These are phyloP conservation scores for Ctenopoma multispine DNA, from an alignment of 2,797 vertebrate genomes.

Conservation along the genomic window DNA sequence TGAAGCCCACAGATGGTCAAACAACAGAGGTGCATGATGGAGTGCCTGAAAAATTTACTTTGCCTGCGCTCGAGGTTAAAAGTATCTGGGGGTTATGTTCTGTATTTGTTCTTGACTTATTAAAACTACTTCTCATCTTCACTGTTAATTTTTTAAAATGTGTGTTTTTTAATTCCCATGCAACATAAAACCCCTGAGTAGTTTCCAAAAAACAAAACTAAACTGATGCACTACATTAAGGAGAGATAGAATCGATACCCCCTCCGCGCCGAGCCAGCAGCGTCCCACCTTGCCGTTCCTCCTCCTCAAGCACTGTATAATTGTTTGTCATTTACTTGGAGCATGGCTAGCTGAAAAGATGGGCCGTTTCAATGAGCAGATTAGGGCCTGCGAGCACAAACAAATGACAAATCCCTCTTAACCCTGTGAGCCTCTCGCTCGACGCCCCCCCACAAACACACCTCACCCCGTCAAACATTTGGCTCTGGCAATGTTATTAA, in stretches of 20 bases:
- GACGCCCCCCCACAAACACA: slow-evolving; percentile 70
- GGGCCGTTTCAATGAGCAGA: slow-evolving; percentile 94
- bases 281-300: slow-evolving; percentile 70
- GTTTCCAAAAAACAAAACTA: slow-evolving; percentile 7
- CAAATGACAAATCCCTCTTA: slow-evolving; percentile 98
- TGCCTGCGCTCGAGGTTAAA: slow-evolving; percentile 4
- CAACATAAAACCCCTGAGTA: slow-evolving; percentile 34
- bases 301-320: slow-evolving; percentile 64
- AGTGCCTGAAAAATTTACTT: slow-evolving; percentile 4
- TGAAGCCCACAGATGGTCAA: slow-evolving; percentile 26
- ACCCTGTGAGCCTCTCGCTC: slow-evolving; percentile 89
- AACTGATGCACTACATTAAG: slow-evolving; percentile 28
- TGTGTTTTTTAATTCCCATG: not conserved
- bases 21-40: not conserved
- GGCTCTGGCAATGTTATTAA: slow-evolving; percentile 95
- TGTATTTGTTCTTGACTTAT: not conserved
- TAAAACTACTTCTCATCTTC: not conserved
- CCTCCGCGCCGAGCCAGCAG: slow-evolving; percentile 44
- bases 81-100: not conserved
- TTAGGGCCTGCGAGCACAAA: slow-evolving; percentile 94
- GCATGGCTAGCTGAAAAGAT: slow-evolving; percentile 90
- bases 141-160: not conserved
- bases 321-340: slow-evolving; percentile 91
- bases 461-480: slow-evolving; percentile 88
- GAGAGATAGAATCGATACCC: slow-evolving; percentile 30